Conservation (phyloP, 2,888 invertebrate genomes). For the Acanthoscelides obtectus region DNA sequence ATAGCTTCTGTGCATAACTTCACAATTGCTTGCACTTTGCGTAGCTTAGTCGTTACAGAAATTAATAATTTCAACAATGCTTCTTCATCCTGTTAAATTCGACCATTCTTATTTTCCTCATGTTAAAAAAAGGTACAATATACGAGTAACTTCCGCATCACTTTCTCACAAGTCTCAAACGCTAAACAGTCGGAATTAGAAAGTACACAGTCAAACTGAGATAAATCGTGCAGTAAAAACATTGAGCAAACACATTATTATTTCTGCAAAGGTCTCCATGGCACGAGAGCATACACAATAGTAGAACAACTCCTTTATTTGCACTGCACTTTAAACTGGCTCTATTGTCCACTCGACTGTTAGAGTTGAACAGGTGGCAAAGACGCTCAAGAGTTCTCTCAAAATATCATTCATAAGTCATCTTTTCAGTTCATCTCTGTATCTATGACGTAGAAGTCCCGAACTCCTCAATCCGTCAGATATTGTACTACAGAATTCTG, state of each 20-base stretch:
- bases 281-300: not conserved
- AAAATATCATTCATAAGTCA: not conserved
- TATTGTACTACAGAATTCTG: no score
- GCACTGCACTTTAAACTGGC: not conserved
- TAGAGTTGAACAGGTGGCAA: not conserved
- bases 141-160: not conserved
- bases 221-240: not conserved
- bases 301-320: not conserved
- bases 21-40: no score
- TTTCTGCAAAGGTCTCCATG: not conserved
- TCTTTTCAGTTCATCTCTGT: not conserved
- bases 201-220: not conserved
- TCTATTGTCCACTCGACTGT: not conserved
- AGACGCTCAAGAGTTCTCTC: not conserved
- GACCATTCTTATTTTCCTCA: no score
- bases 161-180: not conserved
- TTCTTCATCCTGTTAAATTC: no score
- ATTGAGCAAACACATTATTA: not conserved
- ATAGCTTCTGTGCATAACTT: no score
- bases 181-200: not conserved
- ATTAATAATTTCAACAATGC: no score
- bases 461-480: no score
- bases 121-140: no score
- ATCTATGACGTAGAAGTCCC: no score
- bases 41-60: no score